Base-by-base conservation (phyloP, 1,140 invertebrate genomes). In the Polyergus mexicanus region DNA sequence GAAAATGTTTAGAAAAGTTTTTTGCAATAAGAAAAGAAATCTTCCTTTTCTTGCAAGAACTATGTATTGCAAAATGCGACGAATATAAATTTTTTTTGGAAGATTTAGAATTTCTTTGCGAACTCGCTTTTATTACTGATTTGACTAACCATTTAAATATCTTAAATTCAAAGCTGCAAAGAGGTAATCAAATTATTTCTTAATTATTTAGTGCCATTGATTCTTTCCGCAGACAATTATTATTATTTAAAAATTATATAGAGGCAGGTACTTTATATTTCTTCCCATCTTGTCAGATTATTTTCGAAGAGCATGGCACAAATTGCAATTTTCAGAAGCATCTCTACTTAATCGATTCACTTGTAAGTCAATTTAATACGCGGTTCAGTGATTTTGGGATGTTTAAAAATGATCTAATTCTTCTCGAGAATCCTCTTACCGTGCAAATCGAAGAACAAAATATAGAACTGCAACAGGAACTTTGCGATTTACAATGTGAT, bases 391-490 rank as follows among this genome's bases (percentile, higher is more conserved):
- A 66, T 11, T 38, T 66, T 10, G 35, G 41, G 10, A 66, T 10
- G 7, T 19, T 66, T n/a, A 19, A 35, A 22, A 66, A 41, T 3
- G 35, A 68, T 6, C 25, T 44, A 47, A 13, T 68, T 32, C 22
- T 68, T 68, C 25, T 68, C n/a, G 41, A 68, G 10, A 68, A 68
- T 68, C 38, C 63, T 66, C 35, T 66, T 3, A 66, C 4, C 41
- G 63, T 41, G n/a, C 6, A 41, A 66, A 66, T 41, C 8, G 65
- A 11, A 22, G 35, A 41, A 41, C 65, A 66, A 41, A 66, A 25
- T 10, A 5, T 47, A 47, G 66, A 68, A 28, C 47, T n/a, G 22
- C 22, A 68, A 25, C 3, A 10, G 2, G 11, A 68, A 68, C 22
- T 68, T 22, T 47, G n/a, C 5, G 41, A 68, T 47, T 68, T 68